phyloP scores from a whole-genome alignment of 1,140 invertebrate genomes.

The Hyles vespertilio region DNA sequence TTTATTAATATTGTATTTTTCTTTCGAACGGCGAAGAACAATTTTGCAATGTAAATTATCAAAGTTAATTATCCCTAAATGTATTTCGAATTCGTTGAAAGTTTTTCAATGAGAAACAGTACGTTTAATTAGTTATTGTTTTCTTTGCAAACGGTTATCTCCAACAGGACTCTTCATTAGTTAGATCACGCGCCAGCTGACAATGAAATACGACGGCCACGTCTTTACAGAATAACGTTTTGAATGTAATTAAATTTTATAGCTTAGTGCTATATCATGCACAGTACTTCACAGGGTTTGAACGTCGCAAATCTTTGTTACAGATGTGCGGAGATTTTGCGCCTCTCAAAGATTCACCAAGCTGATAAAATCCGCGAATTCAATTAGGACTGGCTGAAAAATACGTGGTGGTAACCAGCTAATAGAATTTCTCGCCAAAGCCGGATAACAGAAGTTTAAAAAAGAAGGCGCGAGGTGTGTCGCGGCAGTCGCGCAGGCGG shows the following conservation, averaged over 20 bases:
- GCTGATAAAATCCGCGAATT: slow-evolving; percentile 31
- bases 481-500: slow-evolving; percentile 44
- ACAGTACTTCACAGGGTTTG: background rate
- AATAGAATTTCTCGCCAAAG: slow-evolving; percentile 6
- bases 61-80: too few species aligned
- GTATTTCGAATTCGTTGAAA: too few species aligned
- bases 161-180: slow-evolving; percentile 19
- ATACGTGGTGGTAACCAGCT: slow-evolving; percentile 8
- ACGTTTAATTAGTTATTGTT: too few species aligned
- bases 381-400: slow-evolving; percentile 30
- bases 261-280: slow-evolving; percentile 1
- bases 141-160: too few species aligned
- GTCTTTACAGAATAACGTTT: slow-evolving; percentile 28
- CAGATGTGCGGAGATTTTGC: slow-evolving; percentile 43
- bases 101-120: too few species aligned
- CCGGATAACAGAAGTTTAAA: slow-evolving; percentile 9
- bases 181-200: slow-evolving; percentile 41
- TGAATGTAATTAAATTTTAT: slow-evolving; percentile 38
- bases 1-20: too few species aligned
- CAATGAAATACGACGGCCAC: slow-evolving; percentile 38
- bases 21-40: too few species aligned
- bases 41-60: too few species aligned
- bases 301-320: slow-evolving; percentile 34
- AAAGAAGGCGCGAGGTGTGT: slow-evolving; percentile 3
- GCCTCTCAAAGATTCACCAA: slow-evolving; percentile 23